Base-by-base conservation (phyloP, 2,797 vertebrate genomes). In the Sebastes variabilis region DNA sequence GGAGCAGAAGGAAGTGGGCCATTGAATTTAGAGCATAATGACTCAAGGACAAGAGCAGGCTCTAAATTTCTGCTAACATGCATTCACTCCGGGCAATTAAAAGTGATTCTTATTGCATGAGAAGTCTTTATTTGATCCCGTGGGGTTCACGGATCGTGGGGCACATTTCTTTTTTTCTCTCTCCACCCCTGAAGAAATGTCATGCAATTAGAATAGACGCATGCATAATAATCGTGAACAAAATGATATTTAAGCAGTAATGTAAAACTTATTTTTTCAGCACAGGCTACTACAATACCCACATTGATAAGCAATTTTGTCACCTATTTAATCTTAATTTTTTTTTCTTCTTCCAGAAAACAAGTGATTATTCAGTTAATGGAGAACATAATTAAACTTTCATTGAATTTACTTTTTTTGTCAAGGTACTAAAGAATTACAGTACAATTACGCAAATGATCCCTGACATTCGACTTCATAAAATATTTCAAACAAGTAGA, bases 11-110 rank as follows among this genome's bases (percentile, higher is more conserved):
- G 86, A 92, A 93, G 89, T 88, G 88, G 89, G 85, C 91, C 82
- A 90, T 64, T 89, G 87, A 84, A 91, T 92, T 87, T 80, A 77
- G 80, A 89, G 87, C 79, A 69, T 79, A 89, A 91, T 93, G 82
- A 90, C 87, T 90, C 87, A 88, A 87, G 82, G 79, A 87, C 87
- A 88, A 92, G 81, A 90, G 87, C 71, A 86, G 82, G 72, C 87
- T 87, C 80, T 89, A 90, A 88, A 94, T 92, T 89, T 86, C 84
- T 82, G 80, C 79, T 64, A 88, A 86, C 89, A 77, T 76, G 79
- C 76, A 81, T 85, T 78, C 82, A 89, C 86, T 89, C 59, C 66
- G 66, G 87, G 84, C 87, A 77, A 77, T 88, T 86, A 80, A 84
- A 84, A 88, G 72, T 78, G 71, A 81, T 71, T 92, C 74, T 87